Conservation (phyloP, 1,140 invertebrate genomes). For the Drosophila albomicans region DNA sequence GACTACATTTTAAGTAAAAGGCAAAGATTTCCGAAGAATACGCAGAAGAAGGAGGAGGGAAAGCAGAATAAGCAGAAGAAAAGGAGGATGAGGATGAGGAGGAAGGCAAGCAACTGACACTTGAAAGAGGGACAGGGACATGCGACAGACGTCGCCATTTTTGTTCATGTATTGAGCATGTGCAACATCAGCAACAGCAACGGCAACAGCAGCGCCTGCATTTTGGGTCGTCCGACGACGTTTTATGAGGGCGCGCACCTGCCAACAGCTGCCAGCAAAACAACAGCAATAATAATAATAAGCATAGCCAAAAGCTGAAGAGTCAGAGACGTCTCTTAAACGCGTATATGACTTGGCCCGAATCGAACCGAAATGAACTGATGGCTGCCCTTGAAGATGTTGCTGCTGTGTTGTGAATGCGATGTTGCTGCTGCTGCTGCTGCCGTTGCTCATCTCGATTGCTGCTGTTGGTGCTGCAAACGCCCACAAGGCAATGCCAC, state of each 20-base stretch:
- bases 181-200: slow-evolving; percentile 20
- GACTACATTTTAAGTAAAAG: slow-evolving; percentile 44
- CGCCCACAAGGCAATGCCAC: slow-evolving; percentile 61
- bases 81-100: slow-evolving; percentile 24
- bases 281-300: slow-evolving; percentile 51
- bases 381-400: slow-evolving; percentile 67
- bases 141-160: slow-evolving; percentile 61
- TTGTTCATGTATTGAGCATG: slow-evolving; percentile 29
- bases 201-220: slow-evolving; percentile 35
- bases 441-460: slow-evolving; percentile 19
- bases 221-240: slow-evolving; percentile 39
- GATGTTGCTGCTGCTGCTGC: slow-evolving; percentile 20
- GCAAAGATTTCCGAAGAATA: slow-evolving; percentile 77
- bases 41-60: slow-evolving; percentile 12
- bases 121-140: slow-evolving; percentile 41
- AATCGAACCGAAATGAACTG: slow-evolving; percentile 36
- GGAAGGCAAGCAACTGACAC: slow-evolving; percentile 55
- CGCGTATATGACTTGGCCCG: slow-evolving; percentile 39
- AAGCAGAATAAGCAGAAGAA: slow-evolving; percentile 22
- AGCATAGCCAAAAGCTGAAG: slow-evolving; percentile 77
- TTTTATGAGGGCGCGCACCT: slow-evolving; percentile 82
- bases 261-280: slow-evolving; percentile 74
- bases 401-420: slow-evolving; percentile 39
- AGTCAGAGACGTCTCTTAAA: slow-evolving; percentile 42
- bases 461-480: slow-evolving; percentile 26